Evolutionary conservation across 2,113 vertebrate species (phyloP).

Genomic region (Heterotis niloticus): DNA sequence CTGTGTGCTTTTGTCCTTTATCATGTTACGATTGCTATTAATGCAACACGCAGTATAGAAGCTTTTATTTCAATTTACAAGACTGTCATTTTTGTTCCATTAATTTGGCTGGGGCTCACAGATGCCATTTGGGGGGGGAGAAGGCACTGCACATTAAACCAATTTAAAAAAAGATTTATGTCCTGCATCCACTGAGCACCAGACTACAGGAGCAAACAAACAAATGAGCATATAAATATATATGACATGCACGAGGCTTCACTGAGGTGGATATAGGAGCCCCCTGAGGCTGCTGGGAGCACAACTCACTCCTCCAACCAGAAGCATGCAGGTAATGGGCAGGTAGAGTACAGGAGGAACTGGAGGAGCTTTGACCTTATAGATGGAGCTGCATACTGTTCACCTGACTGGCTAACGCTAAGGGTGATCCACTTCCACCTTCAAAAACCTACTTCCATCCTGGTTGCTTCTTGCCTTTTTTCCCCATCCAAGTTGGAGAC

Average conservation of each 20-base stretch:
- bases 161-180: conserved; percentile 27
- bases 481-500: neutral
- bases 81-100: conserved; percentile 3
- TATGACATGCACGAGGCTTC: conserved; percentile 18
- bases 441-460: neutral
- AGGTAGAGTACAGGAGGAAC: neutral
- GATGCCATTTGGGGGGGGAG: conserved; percentile 1
- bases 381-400: neutral
- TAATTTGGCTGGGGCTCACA: neutral
- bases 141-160: neutral
- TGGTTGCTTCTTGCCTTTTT: neutral
- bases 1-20: neutral
- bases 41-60: neutral
- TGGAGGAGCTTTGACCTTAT: neutral
- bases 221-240: conserved; percentile 22
- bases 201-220: neutral
- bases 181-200: neutral
- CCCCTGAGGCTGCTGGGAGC: neutral
- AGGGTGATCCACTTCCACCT: too few relatives aligned
- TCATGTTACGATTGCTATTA: neutral
- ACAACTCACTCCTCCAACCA: neutral
- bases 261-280: neutral
- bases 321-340: neutral
- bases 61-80: conserved; percentile 8
- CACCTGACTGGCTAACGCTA: too few relatives aligned